Conservation (phyloP, 1,140 invertebrate genomes). For the Harlomillsia oculata region DNA sequence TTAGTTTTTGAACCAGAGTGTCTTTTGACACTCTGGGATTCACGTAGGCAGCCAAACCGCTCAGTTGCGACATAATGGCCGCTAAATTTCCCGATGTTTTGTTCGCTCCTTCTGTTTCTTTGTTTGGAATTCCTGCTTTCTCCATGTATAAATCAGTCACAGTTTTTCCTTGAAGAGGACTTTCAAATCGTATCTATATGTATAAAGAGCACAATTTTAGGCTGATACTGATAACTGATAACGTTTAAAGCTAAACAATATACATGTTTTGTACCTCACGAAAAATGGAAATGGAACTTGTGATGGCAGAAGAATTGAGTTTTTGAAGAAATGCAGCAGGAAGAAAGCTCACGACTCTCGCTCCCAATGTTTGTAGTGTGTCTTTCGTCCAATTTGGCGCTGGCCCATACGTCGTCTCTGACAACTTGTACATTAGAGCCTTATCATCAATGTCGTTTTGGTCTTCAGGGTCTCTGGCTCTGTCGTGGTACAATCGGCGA, state of each 20-base stretch:
- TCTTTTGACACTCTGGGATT: conserved; percentile 11
- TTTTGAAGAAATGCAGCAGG: conserved; percentile 13
- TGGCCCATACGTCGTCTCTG: conserved; percentile 13
- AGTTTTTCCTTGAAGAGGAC: conserved; percentile 23
- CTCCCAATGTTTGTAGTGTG: background rate
- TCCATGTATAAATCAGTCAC: conserved; percentile 21
- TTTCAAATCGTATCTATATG: conserved; percentile 18
- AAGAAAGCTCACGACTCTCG: conserved; percentile 2
- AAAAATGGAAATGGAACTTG: conserved; percentile 2
- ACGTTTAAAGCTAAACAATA: background rate
- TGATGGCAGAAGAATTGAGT: conserved; percentile 5
- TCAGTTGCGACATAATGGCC: conserved; percentile 9
- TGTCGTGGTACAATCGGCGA: background rate
- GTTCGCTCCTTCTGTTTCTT: background rate
- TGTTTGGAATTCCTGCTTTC: conserved; percentile 3
- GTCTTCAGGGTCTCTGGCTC: background rate
- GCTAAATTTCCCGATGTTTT: background rate
- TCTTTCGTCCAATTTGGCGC: conserved; percentile 8
- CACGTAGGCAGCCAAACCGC: conserved; percentile 26
- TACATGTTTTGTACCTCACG: too few relatives aligned
- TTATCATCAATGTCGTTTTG: conserved; percentile 28
- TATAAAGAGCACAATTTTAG: background rate
- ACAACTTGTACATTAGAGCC: conserved; percentile 28
- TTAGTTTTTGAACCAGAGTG: background rate
- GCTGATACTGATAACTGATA: too few relatives aligned